Conservation (phyloP, 2,797 vertebrate genomes). For the Spatula versicolor region DNA sequence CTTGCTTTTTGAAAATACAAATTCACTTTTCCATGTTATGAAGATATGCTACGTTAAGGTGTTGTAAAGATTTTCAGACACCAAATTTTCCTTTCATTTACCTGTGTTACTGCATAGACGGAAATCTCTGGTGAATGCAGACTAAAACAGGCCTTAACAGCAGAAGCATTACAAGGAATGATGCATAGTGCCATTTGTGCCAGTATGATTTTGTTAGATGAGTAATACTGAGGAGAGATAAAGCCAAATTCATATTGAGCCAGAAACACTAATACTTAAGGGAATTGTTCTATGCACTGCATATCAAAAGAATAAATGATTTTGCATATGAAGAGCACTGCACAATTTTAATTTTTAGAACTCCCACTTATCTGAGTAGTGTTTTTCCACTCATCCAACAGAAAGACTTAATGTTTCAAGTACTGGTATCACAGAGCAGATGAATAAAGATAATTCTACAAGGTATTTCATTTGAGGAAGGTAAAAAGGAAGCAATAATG, state of each 20-base stretch:
- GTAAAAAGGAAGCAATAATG: background rate
- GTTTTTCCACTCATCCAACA: background rate
- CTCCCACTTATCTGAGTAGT: background rate
- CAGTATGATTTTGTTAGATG: background rate
- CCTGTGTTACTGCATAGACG: background rate
- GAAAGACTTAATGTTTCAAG: background rate
- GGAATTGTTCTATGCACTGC: background rate
- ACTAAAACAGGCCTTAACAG: conserved; percentile 12
- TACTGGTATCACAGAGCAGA: background rate
- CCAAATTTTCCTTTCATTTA: background rate
- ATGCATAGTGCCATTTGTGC: conserved; percentile 16
- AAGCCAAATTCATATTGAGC: background rate
- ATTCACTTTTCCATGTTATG: background rate
- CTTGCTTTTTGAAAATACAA: background rate
- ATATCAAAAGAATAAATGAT: background rate
- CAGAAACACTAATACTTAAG: background rate
- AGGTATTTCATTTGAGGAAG: background rate
- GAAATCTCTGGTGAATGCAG: conserved; percentile 1
- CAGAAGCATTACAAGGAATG: background rate
- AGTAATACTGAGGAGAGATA: background rate
- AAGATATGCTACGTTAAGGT: background rate
- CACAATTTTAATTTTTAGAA: background rate
- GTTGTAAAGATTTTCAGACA: background rate
- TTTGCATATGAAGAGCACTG: background rate
- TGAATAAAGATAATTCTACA: background rate